Conservation (phyloP, 2,888 invertebrate genomes). For the Nemapogon koenigi region DNA sequence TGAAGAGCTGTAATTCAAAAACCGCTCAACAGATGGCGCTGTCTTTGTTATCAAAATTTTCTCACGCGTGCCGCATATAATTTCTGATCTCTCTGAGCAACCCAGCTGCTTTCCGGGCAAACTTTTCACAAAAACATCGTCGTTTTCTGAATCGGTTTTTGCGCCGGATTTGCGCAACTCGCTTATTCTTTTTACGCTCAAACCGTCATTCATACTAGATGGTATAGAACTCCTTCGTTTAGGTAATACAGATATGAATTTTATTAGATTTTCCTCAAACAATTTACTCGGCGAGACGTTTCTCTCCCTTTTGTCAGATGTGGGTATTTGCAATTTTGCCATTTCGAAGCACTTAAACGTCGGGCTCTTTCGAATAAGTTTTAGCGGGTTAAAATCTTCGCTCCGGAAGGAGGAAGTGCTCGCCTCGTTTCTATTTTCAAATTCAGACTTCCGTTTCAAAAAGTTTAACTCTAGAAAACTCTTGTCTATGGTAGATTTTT, state of each 20-base stretch:
- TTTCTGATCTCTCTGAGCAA: slow-evolving; percentile 18
- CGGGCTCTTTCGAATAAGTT: slow-evolving; percentile 23
- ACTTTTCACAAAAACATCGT: slow-evolving; percentile 24
- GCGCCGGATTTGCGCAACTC: slow-evolving; percentile 33
- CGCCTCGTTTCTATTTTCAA: slow-evolving; percentile 17
- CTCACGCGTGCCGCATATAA: slow-evolving; percentile 38
- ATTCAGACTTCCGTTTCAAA: slow-evolving; percentile 26
- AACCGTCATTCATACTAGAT: slow-evolving; percentile 19
- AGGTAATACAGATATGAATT: slow-evolving; percentile 29
- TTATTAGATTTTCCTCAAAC: slow-evolving; percentile 34
- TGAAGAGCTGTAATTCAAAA: slow-evolving; percentile 29
- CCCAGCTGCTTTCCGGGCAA: background rate
- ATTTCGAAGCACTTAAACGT: slow-evolving; percentile 36
- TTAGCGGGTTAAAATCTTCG: slow-evolving; percentile 24
- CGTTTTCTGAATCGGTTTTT: slow-evolving; percentile 46
- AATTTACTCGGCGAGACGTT: slow-evolving; percentile 19
- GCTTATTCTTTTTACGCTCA: slow-evolving; percentile 28
- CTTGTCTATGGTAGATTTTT: slow-evolving; percentile 19
- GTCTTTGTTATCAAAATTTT: slow-evolving; percentile 44
- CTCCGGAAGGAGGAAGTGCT: slow-evolving; percentile 38
- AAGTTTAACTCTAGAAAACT: slow-evolving; percentile 27
- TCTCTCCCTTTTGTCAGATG: slow-evolving; percentile 17
- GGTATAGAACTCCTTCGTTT: slow-evolving; percentile 46
- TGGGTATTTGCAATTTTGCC: slow-evolving; percentile 22
- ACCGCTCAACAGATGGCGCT: slow-evolving; percentile 44